Evolutionary conservation across 1,140 invertebrate species (phyloP).

Genomic region (Diachasmimorpha longicaudata): DNA sequence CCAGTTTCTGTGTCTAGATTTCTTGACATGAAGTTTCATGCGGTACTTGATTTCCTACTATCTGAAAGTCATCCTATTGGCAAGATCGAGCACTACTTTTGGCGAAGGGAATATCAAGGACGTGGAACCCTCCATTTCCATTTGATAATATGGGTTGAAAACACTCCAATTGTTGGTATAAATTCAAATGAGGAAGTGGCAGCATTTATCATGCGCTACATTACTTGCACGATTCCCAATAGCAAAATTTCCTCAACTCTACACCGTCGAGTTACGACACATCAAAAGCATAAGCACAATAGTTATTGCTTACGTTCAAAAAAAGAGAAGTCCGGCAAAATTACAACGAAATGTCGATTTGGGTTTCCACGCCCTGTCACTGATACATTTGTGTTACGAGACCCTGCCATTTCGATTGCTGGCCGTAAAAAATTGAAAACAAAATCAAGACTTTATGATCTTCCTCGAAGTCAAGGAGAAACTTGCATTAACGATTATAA

Average conservation of each 20-base stretch:
- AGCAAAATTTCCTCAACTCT: background rate
- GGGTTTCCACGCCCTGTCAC: constrained; percentile 38
- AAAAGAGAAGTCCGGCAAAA: background rate
- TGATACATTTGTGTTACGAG: constrained; percentile 34
- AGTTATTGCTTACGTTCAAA: background rate
- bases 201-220: constrained; percentile 4
- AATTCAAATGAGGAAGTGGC: constrained; percentile 11
- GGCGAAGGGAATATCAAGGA: constrained; percentile 1
- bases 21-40: constrained; percentile 41
- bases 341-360: constrained; percentile 36
- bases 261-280: constrained; percentile 2
- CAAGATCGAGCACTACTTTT: constrained; percentile 29
- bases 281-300: constrained; percentile 18
- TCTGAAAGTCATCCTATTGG: constrained; percentile 38
- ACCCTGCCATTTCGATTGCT: constrained; percentile 36
- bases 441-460: constrained; percentile 42
- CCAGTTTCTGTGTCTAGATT: constrained; percentile 40
- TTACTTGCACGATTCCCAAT: constrained; percentile 7
- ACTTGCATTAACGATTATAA: constrained; percentile 32
- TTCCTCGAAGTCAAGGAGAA: constrained; percentile 39
- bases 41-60: constrained; percentile 38
- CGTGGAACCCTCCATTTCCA: background rate
- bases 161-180: background rate
- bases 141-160: background rate
- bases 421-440: constrained; percentile 35